These are phyloP conservation scores for Porphyrio hochstetteri DNA, from an alignment of 2,113 vertebrate species.

Conservation along the genomic window DNA sequence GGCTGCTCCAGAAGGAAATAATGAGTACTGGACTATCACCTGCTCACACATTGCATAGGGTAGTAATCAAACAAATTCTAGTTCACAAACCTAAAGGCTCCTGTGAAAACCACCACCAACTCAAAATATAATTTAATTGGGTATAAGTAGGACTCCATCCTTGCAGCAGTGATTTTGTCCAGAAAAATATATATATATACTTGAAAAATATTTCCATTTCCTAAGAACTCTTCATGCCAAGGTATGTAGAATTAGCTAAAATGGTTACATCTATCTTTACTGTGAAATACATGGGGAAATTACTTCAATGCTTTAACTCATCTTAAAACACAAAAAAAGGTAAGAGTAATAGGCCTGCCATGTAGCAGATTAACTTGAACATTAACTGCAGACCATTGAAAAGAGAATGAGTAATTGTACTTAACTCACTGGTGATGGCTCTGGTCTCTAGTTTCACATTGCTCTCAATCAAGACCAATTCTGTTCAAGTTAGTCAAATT, in stretches of 20 bases:
- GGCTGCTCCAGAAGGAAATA: not conserved
- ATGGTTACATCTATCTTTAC: not conserved
- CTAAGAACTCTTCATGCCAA: not conserved
- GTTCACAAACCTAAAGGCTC: not conserved
- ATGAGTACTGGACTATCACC: not conserved
- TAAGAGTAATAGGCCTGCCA: not conserved
- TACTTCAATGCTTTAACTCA: not conserved
- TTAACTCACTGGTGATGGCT: not conserved
- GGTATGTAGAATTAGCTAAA: not conserved
- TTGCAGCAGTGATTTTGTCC: not conserved
- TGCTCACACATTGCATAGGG: not conserved
- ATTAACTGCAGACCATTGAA: not conserved
- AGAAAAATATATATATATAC: not conserved
- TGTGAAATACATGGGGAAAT: not conserved
- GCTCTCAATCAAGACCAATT: not conserved
- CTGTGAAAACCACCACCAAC: not conserved
- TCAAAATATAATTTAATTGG: not conserved
- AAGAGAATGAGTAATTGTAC: not conserved
- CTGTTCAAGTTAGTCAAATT: conserved; percentile 8
- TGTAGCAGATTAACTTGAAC: not conserved
- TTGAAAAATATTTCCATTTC: not conserved
- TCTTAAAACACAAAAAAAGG: not conserved
- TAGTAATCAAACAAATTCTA: not conserved
- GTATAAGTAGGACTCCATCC: not conserved
- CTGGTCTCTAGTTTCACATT: not conserved